Percentiles rank a stretch among this genome's conserved stretches.
These are phyloP conservation scores for Mnemiopsis leidyi DNA, from an alignment of 37 sponge, comb jelly and placozoan species.

Conservation along the genomic window DNA sequence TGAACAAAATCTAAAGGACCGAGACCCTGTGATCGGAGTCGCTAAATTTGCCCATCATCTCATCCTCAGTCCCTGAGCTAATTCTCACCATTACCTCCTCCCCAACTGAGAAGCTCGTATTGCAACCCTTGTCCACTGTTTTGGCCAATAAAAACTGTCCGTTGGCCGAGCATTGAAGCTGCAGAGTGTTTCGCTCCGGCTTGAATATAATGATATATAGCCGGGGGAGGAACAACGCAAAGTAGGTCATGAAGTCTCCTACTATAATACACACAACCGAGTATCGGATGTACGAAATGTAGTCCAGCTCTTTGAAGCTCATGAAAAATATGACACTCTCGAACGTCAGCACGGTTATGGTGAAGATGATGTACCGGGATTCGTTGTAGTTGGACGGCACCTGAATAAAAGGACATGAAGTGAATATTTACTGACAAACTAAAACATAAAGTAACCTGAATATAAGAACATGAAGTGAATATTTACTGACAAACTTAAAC, in stretches of 20 bases:
- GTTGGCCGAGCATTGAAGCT: conserved; percentile 39
- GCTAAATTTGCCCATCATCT: not conserved
- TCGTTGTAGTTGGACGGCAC: conserved; percentile 63
- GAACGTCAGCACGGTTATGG: conserved; percentile 49
- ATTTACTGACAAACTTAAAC: too few species aligned
- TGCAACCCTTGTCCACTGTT: conserved; percentile 49
- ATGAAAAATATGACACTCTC: conserved; percentile 51
- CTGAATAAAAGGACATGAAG: not conserved
- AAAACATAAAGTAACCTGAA: too few species aligned
- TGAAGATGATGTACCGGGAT: conserved; percentile 52
- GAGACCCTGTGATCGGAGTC: not conserved
- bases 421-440: too few species aligned
- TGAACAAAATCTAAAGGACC: not conserved
- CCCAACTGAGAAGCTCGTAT: conserved; percentile 19
- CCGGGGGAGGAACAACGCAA: conserved; percentile 41
- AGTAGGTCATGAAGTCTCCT: conserved; percentile 60
- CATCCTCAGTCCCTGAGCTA: not conserved
- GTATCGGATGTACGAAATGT: conserved; percentile 37
- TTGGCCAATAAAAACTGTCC: conserved; percentile 15
- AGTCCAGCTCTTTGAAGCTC: conserved; percentile 64
- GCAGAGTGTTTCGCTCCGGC: conserved; percentile 50
- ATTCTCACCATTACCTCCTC: not conserved
- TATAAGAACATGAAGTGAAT: too few species aligned
- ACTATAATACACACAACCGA: conserved; percentile 29
- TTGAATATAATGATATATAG: conserved; percentile 55